These are phyloP conservation scores for Tridacna crocea DNA, from an alignment of 2,888 invertebrate species.

Conservation along the genomic window DNA sequence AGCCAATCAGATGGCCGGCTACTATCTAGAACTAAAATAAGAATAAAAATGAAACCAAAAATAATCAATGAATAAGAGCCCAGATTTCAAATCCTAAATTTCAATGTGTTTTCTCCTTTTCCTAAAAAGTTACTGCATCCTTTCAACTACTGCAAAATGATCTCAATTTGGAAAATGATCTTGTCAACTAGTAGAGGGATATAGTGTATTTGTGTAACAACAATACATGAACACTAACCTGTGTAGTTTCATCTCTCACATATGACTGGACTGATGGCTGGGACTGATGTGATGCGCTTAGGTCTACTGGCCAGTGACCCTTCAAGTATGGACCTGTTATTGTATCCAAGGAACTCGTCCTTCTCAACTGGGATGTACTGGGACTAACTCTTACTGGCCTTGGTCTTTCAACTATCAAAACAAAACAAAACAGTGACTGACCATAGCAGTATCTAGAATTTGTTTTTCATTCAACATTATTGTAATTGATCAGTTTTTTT, in stretches of 20 bases:
- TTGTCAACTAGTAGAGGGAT: not conserved
- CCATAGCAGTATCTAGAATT: no score
- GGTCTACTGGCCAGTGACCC: slow-evolving; percentile 77
- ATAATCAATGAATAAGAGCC: no score
- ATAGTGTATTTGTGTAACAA: not conserved
- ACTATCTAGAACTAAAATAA: no score
- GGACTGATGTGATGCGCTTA: slow-evolving; percentile 63
- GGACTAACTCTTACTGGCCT: slow-evolving; percentile 65
- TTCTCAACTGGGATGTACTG: slow-evolving; percentile 59
- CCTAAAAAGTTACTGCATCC: no score
- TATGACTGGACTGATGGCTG: slow-evolving; percentile 51
- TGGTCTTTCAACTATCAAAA: slow-evolving; percentile 69
- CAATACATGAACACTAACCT: slow-evolving; percentile 58
- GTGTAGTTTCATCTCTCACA: slow-evolving; percentile 73
- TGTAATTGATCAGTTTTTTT: no score
- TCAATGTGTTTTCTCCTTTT: no score
- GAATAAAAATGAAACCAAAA: no score
- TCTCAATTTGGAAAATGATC: no score
- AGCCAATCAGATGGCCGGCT: no score
- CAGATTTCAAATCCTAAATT: no score
- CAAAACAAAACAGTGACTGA: not conserved
- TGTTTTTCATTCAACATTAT: no score
- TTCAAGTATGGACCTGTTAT: slow-evolving; percentile 71
- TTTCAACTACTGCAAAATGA: no score
- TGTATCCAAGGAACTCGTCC: slow-evolving; percentile 73